Evolutionary conservation across 2,113 vertebrate species (phyloP), one percentile per base, ranked within the genome.

Genomic region (Thomomys bottae): DNA sequence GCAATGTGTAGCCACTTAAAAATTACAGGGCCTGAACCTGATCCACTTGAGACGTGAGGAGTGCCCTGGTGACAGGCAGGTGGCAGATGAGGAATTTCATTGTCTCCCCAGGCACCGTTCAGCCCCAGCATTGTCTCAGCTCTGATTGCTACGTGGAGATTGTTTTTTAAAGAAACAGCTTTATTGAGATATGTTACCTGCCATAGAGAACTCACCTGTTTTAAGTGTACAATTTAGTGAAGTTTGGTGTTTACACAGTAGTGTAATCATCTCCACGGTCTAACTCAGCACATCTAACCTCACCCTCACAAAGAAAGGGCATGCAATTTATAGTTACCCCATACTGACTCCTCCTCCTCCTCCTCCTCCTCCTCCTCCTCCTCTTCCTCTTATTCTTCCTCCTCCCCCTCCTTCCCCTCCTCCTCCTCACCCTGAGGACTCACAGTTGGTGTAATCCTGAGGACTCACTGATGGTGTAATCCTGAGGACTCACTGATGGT

Each of bases 261-360:
- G 49, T 54, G 1, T 1, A 0, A 40, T 1, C 61, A 59, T 3
- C 36, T 0, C 15, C 21, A 72, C 36, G 1, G 0, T 14, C 26
- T 64, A 4, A 23, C 18, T 38, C 32, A 20, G 83, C 23, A 40
- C 30, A 4, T 17, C 49, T 32, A 28, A 28, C 8, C 0, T 61
- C 28, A 5, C 21, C 17, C 61, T n/a, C 40, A 24, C n/a, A 66
- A 42, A 49, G 59, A 17, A 23, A 1, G 4, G 0, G 8, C 28
- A 30, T 1, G 8, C 28, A 3, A 4, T 49, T 64, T 28, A 6
- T 1, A 28, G 26, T 10, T 0, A 21, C 18, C 45, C 64, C 11
- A 6, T 28, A 15, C 36, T 21, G 61, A 59, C 87, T 5, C 30
- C 30, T 26, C 49, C 28, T 68, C 14, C 10, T 0, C 20, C 4